Conservation (phyloP, 2,888 invertebrate genomes). For the Cybosia mesomella region DNA sequence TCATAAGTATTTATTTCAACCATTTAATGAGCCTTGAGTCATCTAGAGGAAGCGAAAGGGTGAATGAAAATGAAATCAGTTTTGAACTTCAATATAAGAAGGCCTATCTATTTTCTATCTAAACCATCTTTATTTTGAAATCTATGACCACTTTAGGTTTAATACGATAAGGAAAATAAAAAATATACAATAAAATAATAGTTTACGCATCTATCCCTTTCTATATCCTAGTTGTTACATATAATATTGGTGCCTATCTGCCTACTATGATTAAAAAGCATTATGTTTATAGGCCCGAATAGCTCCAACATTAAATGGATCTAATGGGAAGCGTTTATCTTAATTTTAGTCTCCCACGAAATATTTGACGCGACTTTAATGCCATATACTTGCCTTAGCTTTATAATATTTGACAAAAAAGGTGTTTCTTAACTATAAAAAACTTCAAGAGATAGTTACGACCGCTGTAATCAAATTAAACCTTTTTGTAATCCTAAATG, state of each 20-base stretch:
- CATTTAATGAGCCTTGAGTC: no score
- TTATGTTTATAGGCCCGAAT: constrained; percentile 83
- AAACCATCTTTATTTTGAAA: background rate
- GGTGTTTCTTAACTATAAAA: constrained; percentile 38
- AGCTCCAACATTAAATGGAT: constrained; percentile 79
- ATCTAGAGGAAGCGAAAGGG: no score
- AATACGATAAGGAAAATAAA: background rate
- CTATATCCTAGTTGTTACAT: constrained; percentile 58
- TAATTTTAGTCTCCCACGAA: constrained; percentile 80
- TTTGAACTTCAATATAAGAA: no score
- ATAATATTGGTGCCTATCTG: constrained; percentile 66
- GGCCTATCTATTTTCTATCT: background rate
- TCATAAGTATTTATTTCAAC: no score
- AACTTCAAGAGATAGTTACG: constrained; percentile 33
- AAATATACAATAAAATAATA: background rate
- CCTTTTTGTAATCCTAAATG: constrained; percentile 38
- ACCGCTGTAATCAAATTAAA: constrained; percentile 10
- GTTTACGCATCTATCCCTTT: constrained; percentile 41
- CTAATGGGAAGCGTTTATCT: constrained; percentile 84
- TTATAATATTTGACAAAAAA: constrained; percentile 63
- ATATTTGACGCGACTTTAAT: constrained; percentile 79
- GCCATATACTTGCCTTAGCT: constrained; percentile 46
- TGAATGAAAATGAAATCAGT: no score
- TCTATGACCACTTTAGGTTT: background rate
- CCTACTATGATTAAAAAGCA: constrained; percentile 76